These are phyloP conservation scores for Urocynchramus pylzowi DNA, from an alignment of 2,113 vertebrate species.

Conservation along the genomic window DNA sequence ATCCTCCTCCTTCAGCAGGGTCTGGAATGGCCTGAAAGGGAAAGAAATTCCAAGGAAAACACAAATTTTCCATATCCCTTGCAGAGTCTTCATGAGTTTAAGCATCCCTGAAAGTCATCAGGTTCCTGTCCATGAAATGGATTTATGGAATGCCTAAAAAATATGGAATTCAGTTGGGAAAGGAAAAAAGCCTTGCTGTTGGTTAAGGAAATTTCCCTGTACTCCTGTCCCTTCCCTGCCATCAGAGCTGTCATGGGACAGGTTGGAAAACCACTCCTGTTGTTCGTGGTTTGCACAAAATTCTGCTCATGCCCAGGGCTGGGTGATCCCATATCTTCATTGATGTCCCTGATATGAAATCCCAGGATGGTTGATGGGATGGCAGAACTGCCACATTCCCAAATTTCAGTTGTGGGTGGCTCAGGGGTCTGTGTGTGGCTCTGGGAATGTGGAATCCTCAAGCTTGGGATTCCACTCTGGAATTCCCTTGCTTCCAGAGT, in stretches of 20 bases:
- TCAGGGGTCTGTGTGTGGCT: neutral
- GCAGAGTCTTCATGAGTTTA: neutral
- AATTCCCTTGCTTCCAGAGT: neutral
- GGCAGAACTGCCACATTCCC: neutral
- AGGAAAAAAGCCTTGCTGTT: neutral
- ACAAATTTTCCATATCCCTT: neutral
- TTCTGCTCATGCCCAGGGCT: fast-evolving
- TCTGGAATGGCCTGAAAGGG: neutral
- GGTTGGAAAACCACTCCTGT: neutral
- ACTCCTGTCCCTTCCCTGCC: neutral
- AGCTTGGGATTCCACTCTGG: neutral
- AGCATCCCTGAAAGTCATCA: neutral
- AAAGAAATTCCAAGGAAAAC: neutral
- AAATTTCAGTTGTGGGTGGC: fast-evolving
- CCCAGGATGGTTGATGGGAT: neutral
- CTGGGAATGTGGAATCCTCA: neutral
- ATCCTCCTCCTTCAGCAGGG: neutral
- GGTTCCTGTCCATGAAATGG: neutral
- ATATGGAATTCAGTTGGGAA: neutral
- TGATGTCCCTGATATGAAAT: neutral
- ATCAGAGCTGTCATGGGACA: neutral
- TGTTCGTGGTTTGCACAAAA: neutral
- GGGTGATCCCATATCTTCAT: neutral
- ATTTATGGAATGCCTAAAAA: neutral
- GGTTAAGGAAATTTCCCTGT: neutral